Base-by-base conservation (phyloP, 2,113 vertebrate species). In the Jacana jacana region DNA sequence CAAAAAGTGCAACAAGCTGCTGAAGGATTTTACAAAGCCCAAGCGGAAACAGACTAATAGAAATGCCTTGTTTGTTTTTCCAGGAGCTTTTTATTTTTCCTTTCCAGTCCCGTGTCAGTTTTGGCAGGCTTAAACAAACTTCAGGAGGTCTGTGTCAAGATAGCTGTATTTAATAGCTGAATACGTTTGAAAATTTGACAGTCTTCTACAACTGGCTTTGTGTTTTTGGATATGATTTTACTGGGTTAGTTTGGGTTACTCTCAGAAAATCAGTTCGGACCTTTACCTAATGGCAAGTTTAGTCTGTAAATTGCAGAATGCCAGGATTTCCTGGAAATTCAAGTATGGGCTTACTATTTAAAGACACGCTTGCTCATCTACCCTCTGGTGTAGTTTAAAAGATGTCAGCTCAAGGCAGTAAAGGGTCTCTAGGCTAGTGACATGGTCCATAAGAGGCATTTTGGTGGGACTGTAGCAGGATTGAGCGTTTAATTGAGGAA, bases 301-400 rank as follows among this genome's bases (percentile, higher is more conserved):
- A 49, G 24, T 68, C 60, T 51, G 14, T 54, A 81, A 35, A 64
- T 64, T 81, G 46, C 78, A 92, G 72, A 93, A 96, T 95, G 46
- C 30, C 68, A 94, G 93, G 80, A 89, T 97, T 96, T 96, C 89
- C 84, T 96, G 18, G 68, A 70, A 52, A 69, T 77, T 94, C 35
- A 85, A 57, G 39, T 79, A 14, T 25, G 33, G 33, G 33, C 12
- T 40, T 92, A 22, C 22, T 82, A 15, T 77, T 93, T 81, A 60
- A 91, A 89, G 82, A 40, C 17, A 27, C 0, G 1, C 13, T 75
- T 0, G 0, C 13, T 44, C 11, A 44, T 65, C 15, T 35, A 7
- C 13, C 4, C 15, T 80, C 22, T 63, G 31, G 7, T 61, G 13
- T 64, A 14, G 48, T 71, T 19, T 72, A 27, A 73, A 90, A 60